phyloP scores from a whole-genome alignment of 2,113 vertebrate genomes.

The Podarcis cretensis region DNA sequence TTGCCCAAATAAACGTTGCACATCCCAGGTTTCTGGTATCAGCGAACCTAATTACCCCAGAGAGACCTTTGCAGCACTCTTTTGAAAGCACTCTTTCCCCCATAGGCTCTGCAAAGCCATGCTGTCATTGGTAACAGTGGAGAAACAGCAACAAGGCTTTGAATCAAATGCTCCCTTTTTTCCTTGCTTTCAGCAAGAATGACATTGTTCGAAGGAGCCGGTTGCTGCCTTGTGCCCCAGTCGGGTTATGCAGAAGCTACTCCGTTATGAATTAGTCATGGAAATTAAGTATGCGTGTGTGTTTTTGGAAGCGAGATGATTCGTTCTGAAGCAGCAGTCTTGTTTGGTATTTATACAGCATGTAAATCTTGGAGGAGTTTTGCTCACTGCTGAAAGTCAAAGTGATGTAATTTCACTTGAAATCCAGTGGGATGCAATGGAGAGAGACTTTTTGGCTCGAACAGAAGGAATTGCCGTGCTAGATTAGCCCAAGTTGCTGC shows the following conservation, averaged over 20 bases:
- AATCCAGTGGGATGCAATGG: neutral
- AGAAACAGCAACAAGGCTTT: neutral
- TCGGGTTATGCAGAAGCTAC: neutral
- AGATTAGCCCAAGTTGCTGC: neutral
- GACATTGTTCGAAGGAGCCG: neutral
- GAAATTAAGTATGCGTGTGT: neutral
- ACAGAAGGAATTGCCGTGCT: neutral
- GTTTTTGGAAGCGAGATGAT: neutral
- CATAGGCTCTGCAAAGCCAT: neutral
- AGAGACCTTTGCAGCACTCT: neutral
- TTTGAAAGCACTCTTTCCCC: constrained; percentile 2
- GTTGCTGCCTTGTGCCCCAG: neutral
- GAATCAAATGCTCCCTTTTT: neutral
- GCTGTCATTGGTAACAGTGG: constrained; percentile 14
- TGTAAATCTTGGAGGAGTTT: neutral
- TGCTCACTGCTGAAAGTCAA: neutral
- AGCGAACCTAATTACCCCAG: neutral
- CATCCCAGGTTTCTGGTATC: neutral
- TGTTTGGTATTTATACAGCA: neutral
- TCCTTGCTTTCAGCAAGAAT: neutral
- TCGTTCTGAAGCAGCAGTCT: neutral
- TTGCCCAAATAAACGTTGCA: neutral
- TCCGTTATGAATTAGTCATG: constrained; percentile 13
- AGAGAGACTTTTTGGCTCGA: neutral
- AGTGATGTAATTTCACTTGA: neutral